These are phyloP conservation scores for Ryuthela nishihirai DNA, from an alignment of 2,888 invertebrate genomes.

Conservation along the genomic window DNA sequence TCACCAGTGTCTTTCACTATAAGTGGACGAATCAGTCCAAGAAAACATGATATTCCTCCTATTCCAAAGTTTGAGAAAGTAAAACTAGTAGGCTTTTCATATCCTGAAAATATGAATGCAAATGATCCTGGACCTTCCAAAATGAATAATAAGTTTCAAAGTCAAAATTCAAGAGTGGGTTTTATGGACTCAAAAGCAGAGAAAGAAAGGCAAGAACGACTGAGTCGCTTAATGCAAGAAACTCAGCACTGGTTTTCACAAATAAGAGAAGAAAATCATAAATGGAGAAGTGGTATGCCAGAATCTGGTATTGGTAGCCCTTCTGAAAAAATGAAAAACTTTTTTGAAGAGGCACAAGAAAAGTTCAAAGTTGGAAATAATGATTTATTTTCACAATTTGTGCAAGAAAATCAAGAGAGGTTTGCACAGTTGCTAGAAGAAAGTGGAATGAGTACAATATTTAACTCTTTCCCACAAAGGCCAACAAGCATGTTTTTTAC, in stretches of 20 bases:
- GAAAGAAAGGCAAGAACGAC: slow-evolving; percentile 1
- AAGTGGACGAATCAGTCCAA: too few relatives aligned
- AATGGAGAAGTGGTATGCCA: background rate
- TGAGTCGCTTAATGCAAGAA: slow-evolving; percentile 1
- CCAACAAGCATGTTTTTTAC: background rate
- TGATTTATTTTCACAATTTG: slow-evolving; percentile 20
- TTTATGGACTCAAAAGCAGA: background rate
- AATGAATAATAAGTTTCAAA: too few relatives aligned
- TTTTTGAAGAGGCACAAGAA: slow-evolving; percentile 23
- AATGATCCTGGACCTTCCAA: too few relatives aligned
- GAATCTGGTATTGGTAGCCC: background rate
- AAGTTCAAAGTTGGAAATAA: slow-evolving; percentile 12
- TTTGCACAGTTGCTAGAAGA: slow-evolving; percentile 16
- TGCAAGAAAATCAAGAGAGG: slow-evolving; percentile 23
- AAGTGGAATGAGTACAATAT: background rate
- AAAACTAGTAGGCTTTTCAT: too few relatives aligned
- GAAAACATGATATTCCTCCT: too few relatives aligned
- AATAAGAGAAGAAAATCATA: background rate
- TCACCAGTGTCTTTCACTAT: too few relatives aligned
- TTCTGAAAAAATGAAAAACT: background rate
- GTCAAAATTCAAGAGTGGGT: too few relatives aligned
- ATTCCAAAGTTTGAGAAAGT: too few relatives aligned
- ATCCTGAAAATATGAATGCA: too few relatives aligned
- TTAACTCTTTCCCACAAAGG: background rate
- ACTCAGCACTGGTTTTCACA: slow-evolving; percentile 10